A percentile compares a stretch with the other conserved stretches of the same genome.
These are phyloP conservation scores for Epizoanthus ramosus DNA, from an alignment of 92 coral and sea anemone species.

Conservation along the genomic window DNA sequence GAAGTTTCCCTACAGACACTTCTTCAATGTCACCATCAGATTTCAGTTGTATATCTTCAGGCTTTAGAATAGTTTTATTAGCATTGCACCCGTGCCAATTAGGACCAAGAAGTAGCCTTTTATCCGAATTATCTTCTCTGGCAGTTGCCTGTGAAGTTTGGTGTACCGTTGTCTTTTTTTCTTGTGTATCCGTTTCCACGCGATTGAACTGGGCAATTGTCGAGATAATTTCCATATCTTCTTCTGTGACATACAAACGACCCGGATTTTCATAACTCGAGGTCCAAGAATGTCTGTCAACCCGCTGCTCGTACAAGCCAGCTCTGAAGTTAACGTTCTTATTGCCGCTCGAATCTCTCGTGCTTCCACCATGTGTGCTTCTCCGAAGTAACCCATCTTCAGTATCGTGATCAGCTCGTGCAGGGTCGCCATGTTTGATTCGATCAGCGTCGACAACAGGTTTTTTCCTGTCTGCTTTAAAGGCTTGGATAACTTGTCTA, in stretches of 20 bases:
- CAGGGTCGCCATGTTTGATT: background rate
- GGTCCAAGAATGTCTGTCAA: background rate
- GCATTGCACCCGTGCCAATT: background rate
- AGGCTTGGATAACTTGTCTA: slow-evolving; percentile 1
- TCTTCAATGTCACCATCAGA: background rate
- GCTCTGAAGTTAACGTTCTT: background rate
- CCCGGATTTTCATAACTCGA: slow-evolving; percentile 33
- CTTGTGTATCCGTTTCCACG: background rate
- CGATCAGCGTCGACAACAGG: background rate
- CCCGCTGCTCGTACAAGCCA: background rate
- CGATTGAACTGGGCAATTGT: background rate
- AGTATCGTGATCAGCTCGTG: background rate
- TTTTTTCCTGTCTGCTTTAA: background rate
- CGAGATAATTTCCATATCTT: slow-evolving; percentile 28
- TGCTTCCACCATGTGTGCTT: background rate
- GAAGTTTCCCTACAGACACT: background rate
- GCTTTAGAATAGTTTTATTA: background rate
- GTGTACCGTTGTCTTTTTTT: background rate
- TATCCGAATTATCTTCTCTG: background rate
- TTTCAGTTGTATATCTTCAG: background rate
- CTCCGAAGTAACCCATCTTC: slow-evolving; percentile 14
- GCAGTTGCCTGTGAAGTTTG: background rate
- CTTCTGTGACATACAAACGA: slow-evolving; percentile 39
- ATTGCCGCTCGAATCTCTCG: background rate
- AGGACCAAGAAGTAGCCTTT: background rate